Conservation (phyloP, 2,888 invertebrate species). For the Allophyes oxyacanthae region DNA sequence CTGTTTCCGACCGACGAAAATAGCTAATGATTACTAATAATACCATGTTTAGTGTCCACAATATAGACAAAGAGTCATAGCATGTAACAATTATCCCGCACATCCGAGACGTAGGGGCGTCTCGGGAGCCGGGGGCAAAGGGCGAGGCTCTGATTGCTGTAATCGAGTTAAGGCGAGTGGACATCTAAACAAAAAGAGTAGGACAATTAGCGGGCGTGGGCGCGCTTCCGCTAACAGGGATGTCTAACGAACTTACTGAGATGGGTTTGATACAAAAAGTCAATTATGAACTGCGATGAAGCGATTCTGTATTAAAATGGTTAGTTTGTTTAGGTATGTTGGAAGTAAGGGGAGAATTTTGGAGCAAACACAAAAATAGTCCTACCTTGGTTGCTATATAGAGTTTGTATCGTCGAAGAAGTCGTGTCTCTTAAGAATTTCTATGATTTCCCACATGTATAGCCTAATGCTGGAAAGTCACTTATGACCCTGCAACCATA, state of each 20-base stretch:
- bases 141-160: constrained; percentile 84
- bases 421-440: background rate
- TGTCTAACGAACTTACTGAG: constrained; percentile 66
- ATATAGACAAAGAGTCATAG: constrained; percentile 51
- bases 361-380: background rate
- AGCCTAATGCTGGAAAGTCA: constrained; percentile 25
- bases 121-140: constrained; percentile 74
- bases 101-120: constrained; percentile 72
- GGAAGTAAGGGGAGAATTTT: constrained; percentile 4
- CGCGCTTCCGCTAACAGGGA: constrained; percentile 75
- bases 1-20: no score
- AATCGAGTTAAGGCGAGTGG: constrained; percentile 84
- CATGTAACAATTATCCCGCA: constrained; percentile 56
- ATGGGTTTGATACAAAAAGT: constrained; percentile 53
- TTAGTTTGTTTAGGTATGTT: constrained; percentile 11
- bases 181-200: constrained; percentile 86
- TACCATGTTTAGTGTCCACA: constrained; percentile 34
- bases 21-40: constrained; percentile 1
- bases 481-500: constrained; percentile 32
- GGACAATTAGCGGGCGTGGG: constrained; percentile 84
- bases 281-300: constrained; percentile 55
- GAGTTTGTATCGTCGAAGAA: background rate
- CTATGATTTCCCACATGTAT: constrained; percentile 23
- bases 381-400: no score
- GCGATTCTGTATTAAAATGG: constrained; percentile 32